Evolutionary conservation across 2,888 invertebrate genomes (phyloP).

Genomic region (Lasiommata megera): DNA sequence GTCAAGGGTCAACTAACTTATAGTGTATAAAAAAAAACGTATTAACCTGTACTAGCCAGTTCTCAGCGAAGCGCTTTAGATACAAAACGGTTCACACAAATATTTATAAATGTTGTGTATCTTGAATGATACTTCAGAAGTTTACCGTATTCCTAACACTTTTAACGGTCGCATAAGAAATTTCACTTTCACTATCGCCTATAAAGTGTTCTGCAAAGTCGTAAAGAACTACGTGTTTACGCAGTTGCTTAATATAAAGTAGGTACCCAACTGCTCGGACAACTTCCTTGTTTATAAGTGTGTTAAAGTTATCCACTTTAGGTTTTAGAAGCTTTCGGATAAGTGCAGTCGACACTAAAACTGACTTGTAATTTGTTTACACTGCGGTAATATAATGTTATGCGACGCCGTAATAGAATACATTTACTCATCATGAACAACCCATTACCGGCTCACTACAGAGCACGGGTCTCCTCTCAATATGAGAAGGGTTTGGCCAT

Average conservation of each 20-base stretch:
- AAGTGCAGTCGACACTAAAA: not conserved
- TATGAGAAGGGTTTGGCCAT: too few species aligned
- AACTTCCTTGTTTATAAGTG: slow-evolving; percentile 7
- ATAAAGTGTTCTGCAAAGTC: slow-evolving; percentile 13
- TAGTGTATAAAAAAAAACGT: too few species aligned
- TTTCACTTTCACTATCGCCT: slow-evolving; percentile 15
- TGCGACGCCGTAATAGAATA: too few species aligned
- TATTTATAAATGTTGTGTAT: slow-evolving; percentile 5
- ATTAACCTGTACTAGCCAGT: too few species aligned
- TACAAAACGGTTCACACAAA: not conserved
- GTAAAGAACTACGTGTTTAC: slow-evolving; percentile 12
- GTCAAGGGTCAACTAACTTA: too few species aligned
- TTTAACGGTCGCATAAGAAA: slow-evolving; percentile 13
- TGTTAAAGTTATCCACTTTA: not conserved
- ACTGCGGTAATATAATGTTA: not conserved
- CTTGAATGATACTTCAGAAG: not conserved
- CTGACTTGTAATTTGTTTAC: not conserved
- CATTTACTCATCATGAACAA: too few species aligned
- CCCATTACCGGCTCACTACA: too few species aligned
- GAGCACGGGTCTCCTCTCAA: too few species aligned
- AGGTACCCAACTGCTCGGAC: not conserved
- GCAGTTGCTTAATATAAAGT: slow-evolving; percentile 11
- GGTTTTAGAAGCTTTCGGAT: slow-evolving; percentile 3
- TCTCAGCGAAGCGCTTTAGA: not conserved
- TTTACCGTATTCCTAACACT: slow-evolving; percentile 2